Evolutionary conservation across 1,140 invertebrate species (phyloP), one percentile per base, ranked within the genome.

Genomic region (Phymastichus coffea): DNA sequence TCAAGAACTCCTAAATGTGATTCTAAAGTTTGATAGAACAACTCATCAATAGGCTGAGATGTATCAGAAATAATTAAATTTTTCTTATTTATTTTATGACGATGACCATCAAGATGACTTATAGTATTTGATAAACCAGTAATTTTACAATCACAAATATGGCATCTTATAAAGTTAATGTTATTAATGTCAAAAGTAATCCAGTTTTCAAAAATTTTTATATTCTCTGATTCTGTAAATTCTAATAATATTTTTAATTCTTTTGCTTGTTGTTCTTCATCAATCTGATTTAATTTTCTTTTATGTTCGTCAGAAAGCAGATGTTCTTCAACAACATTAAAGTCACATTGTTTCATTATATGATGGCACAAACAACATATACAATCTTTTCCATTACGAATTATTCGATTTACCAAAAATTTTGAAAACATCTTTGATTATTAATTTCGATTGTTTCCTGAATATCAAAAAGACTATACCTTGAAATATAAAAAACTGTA

Each of bases 391-490:
- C 15, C 8, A 9, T 3, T 3, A 15, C 4, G 15, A 0, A 7
- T 25, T 14, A 48, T 48, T 17, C n/a, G n/a, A n/a, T 48, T 48
- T 48, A 28, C 26, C 15, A 48, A 48, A 48, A 23, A 48, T n/a
- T 7, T 48, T 19, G 26, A 28, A 9, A 30, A 33, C 46, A 48
- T 48, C 30, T 7, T 48, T 48, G n/a, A n/a, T n/a, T n/a, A n/a
- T n/a, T n/a, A n/a, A n/a, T n/a, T n/a, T n/a, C n/a, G n/a, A n/a
- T n/a, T n/a, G n/a, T n/a, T n/a, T n/a, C n/a, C n/a, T n/a, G n/a
- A n/a, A n/a, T n/a, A n/a, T n/a, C n/a, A n/a, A n/a, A n/a, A n/a
- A n/a, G n/a, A n/a, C n/a, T n/a, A n/a, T n/a, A n/a, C n/a, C n/a
- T n/a, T n/a, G n/a, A n/a, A n/a, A n/a, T n/a, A n/a, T n/a, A n/a